Base-by-base conservation (phyloP, 2,888 invertebrate genomes). In the Exocentrus adspersus region DNA sequence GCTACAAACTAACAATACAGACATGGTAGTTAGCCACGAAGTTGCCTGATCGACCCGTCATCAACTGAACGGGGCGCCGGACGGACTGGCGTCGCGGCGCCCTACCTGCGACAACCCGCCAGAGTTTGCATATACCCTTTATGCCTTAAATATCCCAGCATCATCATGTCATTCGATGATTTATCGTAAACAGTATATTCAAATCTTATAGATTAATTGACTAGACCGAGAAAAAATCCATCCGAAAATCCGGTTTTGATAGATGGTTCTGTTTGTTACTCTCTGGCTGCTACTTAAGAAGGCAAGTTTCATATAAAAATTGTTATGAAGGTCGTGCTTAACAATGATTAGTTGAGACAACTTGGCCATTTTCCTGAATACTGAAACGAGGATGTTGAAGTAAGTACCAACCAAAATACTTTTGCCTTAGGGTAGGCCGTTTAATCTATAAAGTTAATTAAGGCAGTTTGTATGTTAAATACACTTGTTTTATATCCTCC, bases 11-110 rank as follows among this genome's bases (percentile, higher is more conserved):
- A 54, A 54, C 32, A 60, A 69, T 71, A 71, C 71, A 71, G 74
- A 75, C 76, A 70, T 69, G 73, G 72, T 72, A 73, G 74, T 75
- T 73, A 74, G 73, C 73, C 72, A 72, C 74, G 76, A 74, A 76
- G 75, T 73, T 69, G 71, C 61, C 77, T 76, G 78, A 79, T 80
- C 79, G 79, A 80, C 79, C 79, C 79, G 79, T 71, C 77, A 77
- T 78, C 79, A 78, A 57, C 46, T 75, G 76, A 74, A 75, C 74
- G 71, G 72, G 79, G 78, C 79, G 75, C 75, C 76, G 72, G 76
- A 62, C 76, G 69, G 75, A 66, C 75, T 67, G 76, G 75, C 77
- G 77, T 76, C 77, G 61, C 66, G 76, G 68, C 75, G 75, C 75
- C 77, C 71, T 76, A 76, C 77, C 76, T 77, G 77, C 72, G 67